A percentile compares a stretch with the other conserved stretches of the same genome.
These are phyloP conservation scores for Turritopsis rubra DNA, from an alignment of 30 jellyfish, hydroid and myxozoan genomes.

Conservation along the genomic window DNA sequence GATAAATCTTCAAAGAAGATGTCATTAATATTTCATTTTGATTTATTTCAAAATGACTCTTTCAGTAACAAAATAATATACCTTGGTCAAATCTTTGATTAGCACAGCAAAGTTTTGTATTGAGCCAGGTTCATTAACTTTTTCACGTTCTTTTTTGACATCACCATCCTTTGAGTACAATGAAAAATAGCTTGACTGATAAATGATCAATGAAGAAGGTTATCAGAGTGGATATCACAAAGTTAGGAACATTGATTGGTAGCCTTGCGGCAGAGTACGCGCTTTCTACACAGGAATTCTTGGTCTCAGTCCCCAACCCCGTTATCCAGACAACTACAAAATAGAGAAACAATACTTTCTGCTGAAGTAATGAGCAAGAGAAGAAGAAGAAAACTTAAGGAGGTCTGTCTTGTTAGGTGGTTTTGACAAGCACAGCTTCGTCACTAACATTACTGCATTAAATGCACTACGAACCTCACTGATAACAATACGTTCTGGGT, in stretches of 20 bases:
- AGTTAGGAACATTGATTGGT: too few species aligned
- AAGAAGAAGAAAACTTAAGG: too few species aligned
- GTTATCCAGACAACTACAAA: too few species aligned
- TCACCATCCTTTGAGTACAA: constrained; percentile 72
- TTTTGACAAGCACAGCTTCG: too few species aligned
- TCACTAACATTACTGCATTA: neutral
- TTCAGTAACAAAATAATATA: neutral
- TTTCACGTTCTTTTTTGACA: constrained; percentile 50
- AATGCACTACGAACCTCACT: constrained; percentile 19
- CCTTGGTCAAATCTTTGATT: constrained; percentile 71
- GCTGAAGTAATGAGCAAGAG: too few species aligned
- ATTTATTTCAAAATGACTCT: neutral
- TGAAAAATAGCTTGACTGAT: neutral
- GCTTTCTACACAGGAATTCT: too few species aligned
- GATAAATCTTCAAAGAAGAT: constrained; percentile 40
- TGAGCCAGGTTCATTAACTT: constrained; percentile 39
- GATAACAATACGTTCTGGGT: constrained; percentile 47
- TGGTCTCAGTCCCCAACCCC: too few species aligned
- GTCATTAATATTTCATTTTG: neutral
- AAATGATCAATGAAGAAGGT: too few species aligned
- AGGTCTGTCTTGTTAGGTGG: too few species aligned
- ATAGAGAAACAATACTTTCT: too few species aligned
- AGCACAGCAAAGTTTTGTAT: constrained; percentile 55
- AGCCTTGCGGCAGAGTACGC: too few species aligned
- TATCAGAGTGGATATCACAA: too few species aligned